phyloP scores from a whole-genome alignment of 2,797 vertebrate genomes.

The Tolypeutes matacus region DNA sequence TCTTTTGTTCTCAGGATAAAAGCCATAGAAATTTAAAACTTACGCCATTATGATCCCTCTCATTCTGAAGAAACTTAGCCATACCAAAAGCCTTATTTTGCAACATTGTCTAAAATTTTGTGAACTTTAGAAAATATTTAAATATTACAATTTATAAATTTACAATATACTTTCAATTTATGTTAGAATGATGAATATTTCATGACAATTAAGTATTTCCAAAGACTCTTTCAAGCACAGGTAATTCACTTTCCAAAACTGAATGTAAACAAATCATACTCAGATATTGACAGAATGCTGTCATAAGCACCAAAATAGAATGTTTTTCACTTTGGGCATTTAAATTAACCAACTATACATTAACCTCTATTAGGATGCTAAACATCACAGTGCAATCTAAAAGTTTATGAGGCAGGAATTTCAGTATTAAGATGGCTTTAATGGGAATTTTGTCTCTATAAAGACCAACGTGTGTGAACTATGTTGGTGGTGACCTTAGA shows the following conservation, averaged over 20 bases:
- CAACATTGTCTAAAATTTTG: constrained; percentile 6
- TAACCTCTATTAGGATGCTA: constrained; percentile 69
- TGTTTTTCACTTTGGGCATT: constrained; percentile 54
- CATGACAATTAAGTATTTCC: constrained; percentile 40
- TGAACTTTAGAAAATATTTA: constrained; percentile 41
- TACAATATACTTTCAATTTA: constrained; percentile 44
- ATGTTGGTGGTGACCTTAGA: constrained; percentile 66
- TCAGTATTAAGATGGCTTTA: constrained; percentile 58
- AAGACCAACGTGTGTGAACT: constrained; percentile 71
- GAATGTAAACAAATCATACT: constrained; percentile 69
- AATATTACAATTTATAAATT: constrained; percentile 34
- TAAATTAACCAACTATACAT: constrained; percentile 58
- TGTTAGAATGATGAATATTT: constrained; percentile 55
- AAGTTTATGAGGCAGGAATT: constrained; percentile 56
- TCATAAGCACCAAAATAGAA: constrained; percentile 33
- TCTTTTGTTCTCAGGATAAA: not conserved
- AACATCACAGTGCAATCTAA: constrained; percentile 48
- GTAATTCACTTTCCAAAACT: constrained; percentile 67
- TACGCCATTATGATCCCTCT: not conserved
- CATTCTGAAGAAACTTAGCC: not conserved
- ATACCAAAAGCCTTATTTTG: not conserved
- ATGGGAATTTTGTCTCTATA: constrained; percentile 63
- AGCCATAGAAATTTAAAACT: not conserved
- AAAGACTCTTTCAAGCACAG: constrained; percentile 60
- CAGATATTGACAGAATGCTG: constrained; percentile 56